Base-by-base conservation (phyloP, 2,888 invertebrate genomes). In the Tetrapedia diversipes region DNA sequence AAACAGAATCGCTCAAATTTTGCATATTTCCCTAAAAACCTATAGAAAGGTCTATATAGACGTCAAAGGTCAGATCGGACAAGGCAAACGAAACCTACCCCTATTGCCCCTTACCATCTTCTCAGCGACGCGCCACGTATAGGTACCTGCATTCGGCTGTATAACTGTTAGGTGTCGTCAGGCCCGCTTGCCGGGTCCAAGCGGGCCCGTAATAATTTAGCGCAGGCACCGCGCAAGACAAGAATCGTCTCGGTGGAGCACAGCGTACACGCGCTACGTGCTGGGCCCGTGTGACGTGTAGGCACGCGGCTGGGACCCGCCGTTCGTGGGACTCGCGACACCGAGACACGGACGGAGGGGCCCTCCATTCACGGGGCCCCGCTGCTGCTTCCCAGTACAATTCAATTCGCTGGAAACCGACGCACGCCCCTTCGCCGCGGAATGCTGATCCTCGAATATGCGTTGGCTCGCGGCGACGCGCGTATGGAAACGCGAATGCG, bases 381-480 rank as follows among this genome's bases (percentile, higher is more conserved):
- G 65, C 61, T 47, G 60, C 60, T 79, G 68, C 71, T 88, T 89
- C 90, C 83, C 86, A 76, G 89, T 89, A 89, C 86, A 88, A 88
- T 88, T 89, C 86, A 83, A 87, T 89, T 90, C 88, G 83, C 81
- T 88, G 88, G 86, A 89, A 90, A 87, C 81, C 86, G 84, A 57
- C 63, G 39, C 47, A 34, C 6, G 81, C 79, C 80, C 67, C 73
- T 77, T 74, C 81, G 64, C 68, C 77, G 82, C 66, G 83, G 89
- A 89, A 90, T 89, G 86, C 83, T 85, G 86, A 88, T 89, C 86
- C 77, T 39, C 67, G 61, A 77, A 67, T 61, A 66, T 70, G 45
- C 54, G 43, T 49, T 39, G 37, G 39, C 63, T 74, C 76, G 65
- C 14, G 43, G 61, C 56, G 41, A 22, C 45, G 53, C 59, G 57